These are phyloP conservation scores for Glossophaga mutica DNA, from an alignment of 2,797 vertebrate species.

Conservation along the genomic window DNA sequence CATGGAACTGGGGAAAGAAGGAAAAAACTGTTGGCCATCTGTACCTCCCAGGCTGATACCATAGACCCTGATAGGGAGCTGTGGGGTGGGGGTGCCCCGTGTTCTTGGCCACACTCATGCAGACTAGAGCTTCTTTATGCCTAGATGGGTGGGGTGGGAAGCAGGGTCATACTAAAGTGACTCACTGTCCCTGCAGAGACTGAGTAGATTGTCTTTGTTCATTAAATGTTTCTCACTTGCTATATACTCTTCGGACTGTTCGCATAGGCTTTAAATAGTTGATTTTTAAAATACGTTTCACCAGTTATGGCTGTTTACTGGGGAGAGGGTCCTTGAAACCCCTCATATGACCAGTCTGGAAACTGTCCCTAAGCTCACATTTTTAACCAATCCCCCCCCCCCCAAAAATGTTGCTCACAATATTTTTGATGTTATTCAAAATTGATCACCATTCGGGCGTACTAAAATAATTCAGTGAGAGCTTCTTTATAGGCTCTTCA, in stretches of 20 bases:
- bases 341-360: neutral
- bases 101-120: neutral
- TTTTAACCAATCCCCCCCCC: neutral
- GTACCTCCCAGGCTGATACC: fast-evolving
- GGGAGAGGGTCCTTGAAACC: neutral
- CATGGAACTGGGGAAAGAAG: neutral
- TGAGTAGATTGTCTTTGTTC: neutral
- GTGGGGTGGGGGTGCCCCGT: no score
- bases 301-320: neutral
- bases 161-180: fast-evolving
- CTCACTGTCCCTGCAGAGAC: neutral
- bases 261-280: neutral
- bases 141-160: neutral
- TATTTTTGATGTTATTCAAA: neutral
- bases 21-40: neutral
- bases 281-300: neutral
- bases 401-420: neutral
- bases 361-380: neutral
- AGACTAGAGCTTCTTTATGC: neutral
- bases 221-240: neutral
- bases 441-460: neutral
- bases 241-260: neutral
- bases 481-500: neutral
- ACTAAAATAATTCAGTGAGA: neutral
- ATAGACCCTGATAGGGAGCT: neutral